Percentiles rank a stretch among this genome's conserved stretches.
These are phyloP conservation scores for Hemicrepidius hirtus DNA, from an alignment of 2,888 invertebrate species.

Conservation along the genomic window DNA sequence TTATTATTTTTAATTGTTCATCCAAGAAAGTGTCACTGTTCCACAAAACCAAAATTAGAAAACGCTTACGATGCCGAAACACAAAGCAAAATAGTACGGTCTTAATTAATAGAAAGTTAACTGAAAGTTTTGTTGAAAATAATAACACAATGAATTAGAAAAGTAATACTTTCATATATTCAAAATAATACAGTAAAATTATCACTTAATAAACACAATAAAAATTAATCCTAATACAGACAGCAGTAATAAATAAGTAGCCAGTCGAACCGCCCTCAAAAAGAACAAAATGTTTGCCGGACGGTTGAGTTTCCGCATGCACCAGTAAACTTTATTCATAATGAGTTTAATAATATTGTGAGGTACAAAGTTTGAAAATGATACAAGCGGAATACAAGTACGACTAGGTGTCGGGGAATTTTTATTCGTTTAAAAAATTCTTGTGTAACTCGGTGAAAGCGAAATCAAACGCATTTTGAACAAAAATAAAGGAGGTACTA, in stretches of 20 bases:
- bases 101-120: slow-evolving; percentile 33
- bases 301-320: slow-evolving; percentile 57
- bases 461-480: slow-evolving; percentile 39
- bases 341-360: slow-evolving; percentile 28
- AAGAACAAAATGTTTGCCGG: slow-evolving; percentile 11
- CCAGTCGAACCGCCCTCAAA: slow-evolving; percentile 14
- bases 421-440: slow-evolving; percentile 2
- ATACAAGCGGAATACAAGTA: slow-evolving; percentile 59
- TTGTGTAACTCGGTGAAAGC: slow-evolving; percentile 33
- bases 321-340: slow-evolving; percentile 62
- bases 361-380: slow-evolving; percentile 59
- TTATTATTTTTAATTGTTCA: background rate
- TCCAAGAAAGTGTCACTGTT: slow-evolving; percentile 23
- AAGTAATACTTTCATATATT: slow-evolving; percentile 44
- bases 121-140: slow-evolving; percentile 34
- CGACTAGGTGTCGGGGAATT: background rate
- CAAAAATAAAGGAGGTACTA: slow-evolving; percentile 3
- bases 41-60: slow-evolving; percentile 17
- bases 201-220: slow-evolving; percentile 34
- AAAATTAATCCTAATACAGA: slow-evolving; percentile 10
- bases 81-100: slow-evolving; percentile 6
- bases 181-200: slow-evolving; percentile 38
- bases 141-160: slow-evolving; percentile 28
- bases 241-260: slow-evolving; percentile 36
- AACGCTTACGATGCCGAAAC: background rate